A percentile compares a stretch with the other conserved stretches of the same genome.
phyloP scores from a whole-genome alignment of 2,888 invertebrate species.

The Ichneumoninae sp. region DNA sequence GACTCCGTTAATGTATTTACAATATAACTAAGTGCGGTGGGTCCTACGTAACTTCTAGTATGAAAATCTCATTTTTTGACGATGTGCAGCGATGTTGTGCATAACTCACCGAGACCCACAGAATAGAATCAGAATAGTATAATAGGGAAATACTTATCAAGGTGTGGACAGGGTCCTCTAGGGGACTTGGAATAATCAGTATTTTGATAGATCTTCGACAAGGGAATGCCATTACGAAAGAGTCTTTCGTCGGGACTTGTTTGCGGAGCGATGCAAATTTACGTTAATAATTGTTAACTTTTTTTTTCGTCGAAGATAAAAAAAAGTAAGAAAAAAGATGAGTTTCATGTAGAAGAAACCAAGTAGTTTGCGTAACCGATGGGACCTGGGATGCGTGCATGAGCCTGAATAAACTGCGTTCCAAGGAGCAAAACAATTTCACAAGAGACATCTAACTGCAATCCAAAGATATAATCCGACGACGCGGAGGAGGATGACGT shows the following conservation, averaged over 20 bases:
- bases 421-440: not conserved
- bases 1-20: not conserved
- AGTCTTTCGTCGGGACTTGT: not conserved
- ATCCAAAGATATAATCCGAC: not conserved
- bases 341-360: not conserved
- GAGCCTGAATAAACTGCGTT: not conserved
- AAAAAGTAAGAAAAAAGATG: not conserved
- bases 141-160: no score
- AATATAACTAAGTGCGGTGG: not conserved
- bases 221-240: not conserved
- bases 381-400: not conserved
- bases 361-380: not conserved
- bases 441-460: not conserved
- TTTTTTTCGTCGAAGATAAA: not conserved
- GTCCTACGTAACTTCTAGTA: no score
- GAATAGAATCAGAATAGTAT: no score
- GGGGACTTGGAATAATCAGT: not conserved
- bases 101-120: no score
- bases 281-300: not conserved
- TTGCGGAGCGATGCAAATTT: not conserved
- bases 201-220: not conserved
- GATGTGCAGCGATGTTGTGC: no score
- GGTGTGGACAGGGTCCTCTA: no score
- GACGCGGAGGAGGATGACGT: slow-evolving; percentile 2
- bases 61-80: no score